Evolutionary conservation across 2,888 invertebrate genomes (phyloP), one percentile per base, ranked within the genome.

Genomic region (Pyrochroa serraticornis): DNA sequence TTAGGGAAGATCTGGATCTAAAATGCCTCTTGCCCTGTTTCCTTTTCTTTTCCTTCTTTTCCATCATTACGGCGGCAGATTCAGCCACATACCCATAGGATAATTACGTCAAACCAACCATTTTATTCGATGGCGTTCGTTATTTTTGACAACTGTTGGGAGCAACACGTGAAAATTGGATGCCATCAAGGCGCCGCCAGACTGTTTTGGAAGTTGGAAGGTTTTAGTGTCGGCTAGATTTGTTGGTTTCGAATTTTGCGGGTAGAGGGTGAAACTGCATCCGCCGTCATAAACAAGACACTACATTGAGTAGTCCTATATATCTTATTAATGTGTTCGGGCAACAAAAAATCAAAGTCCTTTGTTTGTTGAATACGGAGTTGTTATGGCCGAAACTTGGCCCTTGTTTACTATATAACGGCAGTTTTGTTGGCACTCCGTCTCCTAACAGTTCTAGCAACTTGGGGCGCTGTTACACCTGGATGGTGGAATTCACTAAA

Each of bases 311-410:
- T 57, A 58, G 61, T 54, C 60, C 66, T 63, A 66, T 66, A 65
- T 63, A 65, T 68, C 65, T 66, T 65, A 65, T 65, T 68, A 66
- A 68, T 66, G 68, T 63, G 62, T 52, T 35, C 49, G 58, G 47
- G 37, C 13, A 52, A 34, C 65, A 66, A 66, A 68, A 68, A 68
- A 63, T 62, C 64, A 60, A 65, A 68, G 52, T 49, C 64, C 63
- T 59, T 65, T 61, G 65, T 66, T 67, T 67, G 65, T 63, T 65
- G 65, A 63, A 63, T 64, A 58, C 64, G 64, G 61, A 65, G 59
- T 65, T 66, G 63, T 63, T 64, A 66, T 64, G 65, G 61, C 50
- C 64, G 51, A 64, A 66, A 57, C 46, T 55, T 59, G 46, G 45
- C 22, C 41, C 35, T 14, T 48, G 55, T 55, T 45, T 10, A 10